Percentiles rank a stretch among this genome's conserved stretches.
Evolutionary conservation across 2,797 vertebrate genomes (phyloP).

Genomic region (Thaleichthys pacificus): DNA sequence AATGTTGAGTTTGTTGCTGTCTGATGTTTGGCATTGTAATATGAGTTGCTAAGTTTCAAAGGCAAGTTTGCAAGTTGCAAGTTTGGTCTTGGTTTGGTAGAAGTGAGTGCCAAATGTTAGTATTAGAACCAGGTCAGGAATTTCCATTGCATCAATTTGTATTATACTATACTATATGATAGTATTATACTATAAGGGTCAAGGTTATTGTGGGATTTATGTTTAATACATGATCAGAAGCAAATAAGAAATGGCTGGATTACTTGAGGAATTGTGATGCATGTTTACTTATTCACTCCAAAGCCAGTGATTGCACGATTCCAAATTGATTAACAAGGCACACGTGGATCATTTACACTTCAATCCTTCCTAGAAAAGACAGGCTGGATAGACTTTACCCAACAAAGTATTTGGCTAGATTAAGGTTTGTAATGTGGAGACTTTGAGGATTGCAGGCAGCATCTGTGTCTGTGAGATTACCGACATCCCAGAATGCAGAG

Average conservation of each 20-base stretch:
- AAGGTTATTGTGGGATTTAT: neutral
- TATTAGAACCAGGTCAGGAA: neutral
- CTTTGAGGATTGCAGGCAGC: constrained; percentile 66
- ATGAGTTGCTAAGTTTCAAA: neutral
- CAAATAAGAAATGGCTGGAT: neutral
- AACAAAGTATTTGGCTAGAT: constrained; percentile 62
- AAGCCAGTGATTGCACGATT: constrained; percentile 37
- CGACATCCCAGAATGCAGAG: constrained; percentile 58
- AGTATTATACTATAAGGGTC: neutral
- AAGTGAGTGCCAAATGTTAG: neutral
- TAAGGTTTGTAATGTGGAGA: constrained; percentile 51
- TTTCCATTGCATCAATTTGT: neutral
- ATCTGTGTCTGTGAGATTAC: constrained; percentile 75
- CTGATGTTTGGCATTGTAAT: no score
- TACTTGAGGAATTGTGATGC: neutral
- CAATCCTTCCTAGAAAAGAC: constrained; percentile 44
- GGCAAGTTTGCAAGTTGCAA: neutral
- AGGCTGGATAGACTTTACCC: constrained; percentile 43
- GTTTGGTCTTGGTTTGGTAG: neutral
- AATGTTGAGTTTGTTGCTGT: no score
- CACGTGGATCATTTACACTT: constrained; percentile 31
- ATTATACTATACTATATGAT: neutral
- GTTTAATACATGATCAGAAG: neutral
- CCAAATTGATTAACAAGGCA: constrained; percentile 39
- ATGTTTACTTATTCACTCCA: constrained; percentile 10